Evolutionary conservation across 2,888 invertebrate species (phyloP).

Genomic region (Hyppa rectilinea): DNA sequence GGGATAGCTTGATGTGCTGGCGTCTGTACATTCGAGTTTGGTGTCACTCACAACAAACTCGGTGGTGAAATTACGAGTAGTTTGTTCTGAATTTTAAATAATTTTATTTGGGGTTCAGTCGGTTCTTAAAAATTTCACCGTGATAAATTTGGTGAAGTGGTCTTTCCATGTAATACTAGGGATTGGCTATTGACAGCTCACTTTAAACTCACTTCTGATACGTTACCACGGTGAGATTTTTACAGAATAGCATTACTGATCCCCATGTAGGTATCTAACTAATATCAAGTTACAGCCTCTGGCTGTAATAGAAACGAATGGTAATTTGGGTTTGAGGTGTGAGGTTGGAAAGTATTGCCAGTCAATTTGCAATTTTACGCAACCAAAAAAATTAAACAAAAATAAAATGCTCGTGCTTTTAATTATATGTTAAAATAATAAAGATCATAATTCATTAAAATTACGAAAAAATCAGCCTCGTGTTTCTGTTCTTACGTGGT

Average conservation of each 20-base stretch:
- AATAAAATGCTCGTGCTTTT: not conserved
- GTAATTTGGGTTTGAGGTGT: not conserved
- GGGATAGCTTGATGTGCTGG: too few species aligned
- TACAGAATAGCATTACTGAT: too few species aligned
- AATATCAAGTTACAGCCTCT: not conserved
- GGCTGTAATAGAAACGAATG: not conserved
- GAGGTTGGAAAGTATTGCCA: not conserved
- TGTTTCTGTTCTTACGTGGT: not conserved
- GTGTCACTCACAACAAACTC: not conserved
- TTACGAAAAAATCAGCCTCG: conserved; percentile 21
- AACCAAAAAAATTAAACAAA: not conserved
- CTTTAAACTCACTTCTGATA: too few species aligned
- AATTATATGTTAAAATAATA: not conserved
- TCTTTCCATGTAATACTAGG: too few species aligned
- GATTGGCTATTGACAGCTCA: too few species aligned
- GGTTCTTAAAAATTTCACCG: too few species aligned
- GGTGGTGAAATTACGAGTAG: not conserved
- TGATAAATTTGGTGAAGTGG: too few species aligned
- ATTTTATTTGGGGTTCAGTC: not conserved
- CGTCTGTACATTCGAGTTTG: too few species aligned
- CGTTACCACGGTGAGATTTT: too few species aligned
- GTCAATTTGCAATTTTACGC: not conserved
- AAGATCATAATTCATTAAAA: not conserved
- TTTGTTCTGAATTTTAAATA: not conserved
- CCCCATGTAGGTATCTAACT: too few species aligned